Base-by-base conservation (phyloP, 2,113 vertebrate species). In the Paramormyrops kingsleyae region DNA sequence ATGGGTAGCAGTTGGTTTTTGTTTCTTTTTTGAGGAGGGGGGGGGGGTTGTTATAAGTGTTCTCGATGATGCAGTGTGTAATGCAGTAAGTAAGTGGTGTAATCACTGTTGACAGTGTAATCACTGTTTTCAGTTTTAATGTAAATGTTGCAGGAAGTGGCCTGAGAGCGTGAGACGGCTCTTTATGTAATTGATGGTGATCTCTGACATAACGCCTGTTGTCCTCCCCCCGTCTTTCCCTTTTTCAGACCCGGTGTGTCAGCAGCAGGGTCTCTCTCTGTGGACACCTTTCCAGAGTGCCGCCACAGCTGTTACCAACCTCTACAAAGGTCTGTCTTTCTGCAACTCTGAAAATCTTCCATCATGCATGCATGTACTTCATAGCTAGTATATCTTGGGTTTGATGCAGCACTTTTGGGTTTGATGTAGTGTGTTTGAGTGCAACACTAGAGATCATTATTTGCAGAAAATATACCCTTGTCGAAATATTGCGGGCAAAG, bases 251-350 rank as follows among this genome's bases (percentile, higher is more conserved):
- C 95, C 98, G 90, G 98, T 99, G 91, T 99, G 99, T 95, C 98
- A 99, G 94, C 99, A 99, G 94, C 99, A 99, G 94, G 97, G 98
- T 90, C 97, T 99, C 88, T 99, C 98, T 90, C 97, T 99, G 89
- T 99, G 99, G 99, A 97, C 98, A 88, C 98, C 99, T 50, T 99
- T 99, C 95, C 99, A 99, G 94, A 99, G 99, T 89, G 99, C 98
- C 83, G 99, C 99, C 92, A 99, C 98, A 46, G 98, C 99, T 17
- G 99, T 99, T 95, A 99, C 99, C 93, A 99, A 99, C 92, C 96
- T 99, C 90, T 99, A 99, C 92, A 99, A 99, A 99, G 99, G 97
- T 97, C 47, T 87, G 13, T 56, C 15, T 35, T 53, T 53, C 50
- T 87, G 85, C n/a, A 80, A 39, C 31, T 87, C 15, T 17, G 50